Conservation (phyloP, 2,888 invertebrate genomes). For the Drosophila anomelani region DNA sequence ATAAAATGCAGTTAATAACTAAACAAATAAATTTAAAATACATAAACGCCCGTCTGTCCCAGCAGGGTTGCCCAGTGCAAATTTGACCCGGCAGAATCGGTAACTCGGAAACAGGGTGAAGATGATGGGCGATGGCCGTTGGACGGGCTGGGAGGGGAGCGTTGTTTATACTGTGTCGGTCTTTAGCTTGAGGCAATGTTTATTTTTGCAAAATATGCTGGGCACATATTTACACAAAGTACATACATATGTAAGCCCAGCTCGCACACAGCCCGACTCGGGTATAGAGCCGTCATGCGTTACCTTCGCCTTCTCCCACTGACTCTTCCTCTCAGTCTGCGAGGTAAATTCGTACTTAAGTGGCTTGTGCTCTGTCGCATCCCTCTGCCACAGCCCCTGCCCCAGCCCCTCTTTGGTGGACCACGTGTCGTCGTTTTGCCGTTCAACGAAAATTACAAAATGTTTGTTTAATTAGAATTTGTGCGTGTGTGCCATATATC, state of each 20-base stretch:
- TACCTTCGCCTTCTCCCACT: slow-evolving; percentile 8
- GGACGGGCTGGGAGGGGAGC: slow-evolving; percentile 5
- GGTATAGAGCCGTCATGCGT: slow-evolving; percentile 45
- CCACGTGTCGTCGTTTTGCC: slow-evolving; percentile 79
- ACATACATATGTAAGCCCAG: slow-evolving; percentile 67
- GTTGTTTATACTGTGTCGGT: slow-evolving; percentile 51
- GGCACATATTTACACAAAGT: slow-evolving; percentile 74
- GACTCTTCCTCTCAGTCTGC: slow-evolving; percentile 1
- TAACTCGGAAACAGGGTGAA: slow-evolving; percentile 22
- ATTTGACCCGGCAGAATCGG: slow-evolving; percentile 34
- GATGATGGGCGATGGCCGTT: background rate
- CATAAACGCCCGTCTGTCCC: slow-evolving; percentile 48
- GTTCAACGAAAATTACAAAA: slow-evolving; percentile 78
- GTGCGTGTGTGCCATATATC: slow-evolving; percentile 57
- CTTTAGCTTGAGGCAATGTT: slow-evolving; percentile 67
- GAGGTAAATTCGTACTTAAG: slow-evolving; percentile 65
- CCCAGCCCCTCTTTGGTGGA: slow-evolving; percentile 10
- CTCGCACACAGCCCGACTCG: slow-evolving; percentile 33
- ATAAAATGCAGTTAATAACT: slow-evolving; percentile 79
- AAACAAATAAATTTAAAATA: slow-evolving; percentile 80
- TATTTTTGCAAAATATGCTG: slow-evolving; percentile 79
- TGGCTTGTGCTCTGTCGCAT: slow-evolving; percentile 75
- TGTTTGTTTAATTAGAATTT: slow-evolving; percentile 81
- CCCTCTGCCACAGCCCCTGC: slow-evolving; percentile 1
- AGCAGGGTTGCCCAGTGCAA: slow-evolving; percentile 30